phyloP scores from a whole-genome alignment of 2,797 vertebrate genomes.

The Podarcis siculus region DNA sequence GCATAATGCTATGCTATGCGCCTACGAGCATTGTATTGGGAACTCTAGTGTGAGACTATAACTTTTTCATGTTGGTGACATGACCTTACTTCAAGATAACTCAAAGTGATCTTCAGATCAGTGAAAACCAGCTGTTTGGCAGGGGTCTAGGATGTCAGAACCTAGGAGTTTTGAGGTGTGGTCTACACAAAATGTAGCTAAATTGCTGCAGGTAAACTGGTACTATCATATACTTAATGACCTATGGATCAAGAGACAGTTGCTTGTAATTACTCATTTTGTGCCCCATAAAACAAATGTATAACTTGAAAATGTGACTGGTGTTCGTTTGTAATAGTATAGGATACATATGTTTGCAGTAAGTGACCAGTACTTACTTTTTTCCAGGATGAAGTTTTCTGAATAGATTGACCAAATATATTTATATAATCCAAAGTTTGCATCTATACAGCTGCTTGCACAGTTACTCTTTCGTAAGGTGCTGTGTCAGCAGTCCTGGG shows the following conservation, averaged over 20 bases:
- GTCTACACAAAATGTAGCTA: background rate
- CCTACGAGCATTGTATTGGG: no score
- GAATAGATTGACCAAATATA: background rate
- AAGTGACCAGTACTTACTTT: background rate
- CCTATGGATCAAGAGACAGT: background rate
- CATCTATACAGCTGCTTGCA: background rate
- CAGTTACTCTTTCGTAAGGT: background rate
- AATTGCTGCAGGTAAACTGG: background rate
- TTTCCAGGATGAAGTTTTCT: background rate
- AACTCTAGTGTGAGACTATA: background rate
- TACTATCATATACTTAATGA: background rate
- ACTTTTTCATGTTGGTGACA: background rate
- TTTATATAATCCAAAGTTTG: background rate
- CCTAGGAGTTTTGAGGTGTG: background rate
- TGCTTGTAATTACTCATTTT: background rate
- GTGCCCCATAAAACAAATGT: background rate
- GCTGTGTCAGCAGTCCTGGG: background rate
- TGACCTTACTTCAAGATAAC: background rate
- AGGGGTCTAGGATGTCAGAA: background rate
- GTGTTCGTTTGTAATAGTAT: background rate
- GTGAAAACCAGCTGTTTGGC: background rate
- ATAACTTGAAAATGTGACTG: background rate
- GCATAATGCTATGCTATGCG: no score
- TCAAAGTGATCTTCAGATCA: background rate
- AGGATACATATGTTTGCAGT: background rate